Conservation (phyloP, 1,140 invertebrate genomes). For the Lasioglossum baleicum region DNA sequence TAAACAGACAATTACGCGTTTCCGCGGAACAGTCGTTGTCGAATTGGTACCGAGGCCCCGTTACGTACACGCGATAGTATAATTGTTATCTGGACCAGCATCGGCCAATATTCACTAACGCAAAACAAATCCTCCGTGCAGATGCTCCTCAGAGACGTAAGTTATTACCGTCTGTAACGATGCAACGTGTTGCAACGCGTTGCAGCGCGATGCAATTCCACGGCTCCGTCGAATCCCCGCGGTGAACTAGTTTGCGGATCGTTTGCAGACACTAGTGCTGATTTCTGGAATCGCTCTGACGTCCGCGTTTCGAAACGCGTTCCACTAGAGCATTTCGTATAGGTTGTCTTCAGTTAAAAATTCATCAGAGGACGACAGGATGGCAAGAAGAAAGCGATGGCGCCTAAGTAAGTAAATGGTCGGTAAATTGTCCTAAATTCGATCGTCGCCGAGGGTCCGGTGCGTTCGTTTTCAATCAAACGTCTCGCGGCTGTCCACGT, state of each 20-base stretch:
- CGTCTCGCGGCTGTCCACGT: not conserved
- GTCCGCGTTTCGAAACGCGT: too few species aligned
- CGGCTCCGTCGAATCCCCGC: not conserved
- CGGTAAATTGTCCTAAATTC: not conserved
- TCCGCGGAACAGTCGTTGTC: not conserved
- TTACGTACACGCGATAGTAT: not conserved
- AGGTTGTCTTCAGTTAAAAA: too few species aligned
- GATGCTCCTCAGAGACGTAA: conserved; percentile 4
- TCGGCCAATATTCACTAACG: conserved; percentile 3
- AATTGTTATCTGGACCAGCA: not conserved
- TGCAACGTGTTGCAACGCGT: not conserved
- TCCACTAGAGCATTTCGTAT: too few species aligned
- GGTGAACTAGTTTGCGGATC: conserved; percentile 2
- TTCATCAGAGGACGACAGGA: too few species aligned
- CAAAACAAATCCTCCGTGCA: not conserved
- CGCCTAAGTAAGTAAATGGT: not conserved
- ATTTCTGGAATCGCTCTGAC: not conserved
- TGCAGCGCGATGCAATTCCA: not conserved
- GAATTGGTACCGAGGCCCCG: not conserved
- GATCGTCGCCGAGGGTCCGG: not conserved
- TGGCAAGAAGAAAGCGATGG: not conserved
- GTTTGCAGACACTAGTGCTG: not conserved
- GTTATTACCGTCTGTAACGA: conserved; percentile 3
- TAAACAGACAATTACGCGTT: conserved; percentile 1
- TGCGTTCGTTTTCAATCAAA: conserved; percentile 23